A percentile compares a stretch with the other conserved stretches of the same genome.
phyloP scores from a whole-genome alignment of 2,797 vertebrate genomes.

The Bovichtus variegatus region DNA sequence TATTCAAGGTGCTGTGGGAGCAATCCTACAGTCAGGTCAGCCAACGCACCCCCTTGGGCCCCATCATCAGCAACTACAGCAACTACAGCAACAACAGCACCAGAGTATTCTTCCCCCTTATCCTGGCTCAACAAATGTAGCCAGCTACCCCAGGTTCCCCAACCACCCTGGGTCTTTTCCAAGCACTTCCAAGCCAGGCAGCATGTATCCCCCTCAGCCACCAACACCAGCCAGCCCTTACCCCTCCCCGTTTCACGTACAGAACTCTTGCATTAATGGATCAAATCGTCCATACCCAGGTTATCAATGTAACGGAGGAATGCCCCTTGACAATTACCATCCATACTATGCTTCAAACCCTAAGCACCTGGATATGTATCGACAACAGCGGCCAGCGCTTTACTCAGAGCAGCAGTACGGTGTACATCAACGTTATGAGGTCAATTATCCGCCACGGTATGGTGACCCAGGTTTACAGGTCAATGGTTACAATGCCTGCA shows the following conservation, averaged over 20 bases:
- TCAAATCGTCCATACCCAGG: conserved; percentile 88
- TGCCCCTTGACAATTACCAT: conserved; percentile 89
- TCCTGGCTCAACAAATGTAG: conserved; percentile 84
- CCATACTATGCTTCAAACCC: conserved; percentile 89
- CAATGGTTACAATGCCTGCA: conserved; percentile 89
- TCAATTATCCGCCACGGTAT: conserved; percentile 89
- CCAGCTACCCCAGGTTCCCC: conserved; percentile 87
- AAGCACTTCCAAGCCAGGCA: conserved; percentile 86
- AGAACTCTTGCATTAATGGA: conserved; percentile 90
- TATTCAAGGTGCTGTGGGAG: conserved; percentile 72
- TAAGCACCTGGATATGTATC: conserved; percentile 91
- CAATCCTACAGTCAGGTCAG: conserved; percentile 72
- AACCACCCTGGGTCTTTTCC: conserved; percentile 86
- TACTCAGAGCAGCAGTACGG: conserved; percentile 91
- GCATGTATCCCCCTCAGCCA: conserved; percentile 86
- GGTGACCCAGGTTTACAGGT: conserved; percentile 89
- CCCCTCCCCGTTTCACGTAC: conserved; percentile 85
- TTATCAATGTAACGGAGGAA: conserved; percentile 92
- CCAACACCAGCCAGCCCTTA: conserved; percentile 86
- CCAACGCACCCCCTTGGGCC: conserved; percentile 76
- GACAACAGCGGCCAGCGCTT: conserved; percentile 89
- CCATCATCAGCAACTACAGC: conserved; percentile 64
- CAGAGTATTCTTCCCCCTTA: conserved; percentile 82
- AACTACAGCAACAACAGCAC: conserved; percentile 82
- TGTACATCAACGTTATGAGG: conserved; percentile 87